Evolutionary conservation across 1,140 invertebrate species (phyloP).

Genomic region (Drosophila subpulchrella): DNA sequence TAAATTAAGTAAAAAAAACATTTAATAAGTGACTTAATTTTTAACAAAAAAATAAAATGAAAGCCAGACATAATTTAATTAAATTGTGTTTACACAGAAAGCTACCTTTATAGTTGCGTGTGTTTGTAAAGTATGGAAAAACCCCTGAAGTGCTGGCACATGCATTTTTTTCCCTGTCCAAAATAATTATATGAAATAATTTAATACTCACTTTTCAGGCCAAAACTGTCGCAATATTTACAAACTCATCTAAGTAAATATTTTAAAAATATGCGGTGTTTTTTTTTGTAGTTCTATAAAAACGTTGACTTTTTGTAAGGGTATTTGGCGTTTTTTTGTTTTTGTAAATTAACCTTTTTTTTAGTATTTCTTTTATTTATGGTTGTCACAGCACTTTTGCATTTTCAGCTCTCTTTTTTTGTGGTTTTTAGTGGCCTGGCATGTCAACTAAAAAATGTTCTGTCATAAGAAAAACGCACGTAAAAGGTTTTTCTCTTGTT

Average conservation of each 20-base stretch:
- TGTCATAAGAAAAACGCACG: conserved; percentile 66
- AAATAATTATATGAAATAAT: background rate
- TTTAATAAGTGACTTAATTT: background rate
- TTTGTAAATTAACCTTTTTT: conserved; percentile 17
- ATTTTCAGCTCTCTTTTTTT: conserved; percentile 41
- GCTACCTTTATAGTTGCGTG: background rate
- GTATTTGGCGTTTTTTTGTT: conserved; percentile 27
- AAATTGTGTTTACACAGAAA: background rate
- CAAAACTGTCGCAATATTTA: conserved; percentile 36
- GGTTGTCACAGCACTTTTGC: conserved; percentile 60
- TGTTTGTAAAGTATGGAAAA: background rate
- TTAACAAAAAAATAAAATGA: background rate
- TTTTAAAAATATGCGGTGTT: conserved; percentile 7
- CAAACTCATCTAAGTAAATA: conserved; percentile 30
- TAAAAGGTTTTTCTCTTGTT: conserved; percentile 54
- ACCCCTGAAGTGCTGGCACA: background rate
- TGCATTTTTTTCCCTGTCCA: background rate
- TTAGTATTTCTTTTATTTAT: conserved; percentile 21
- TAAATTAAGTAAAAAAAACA: too few species aligned
- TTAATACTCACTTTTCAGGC: conserved; percentile 34
- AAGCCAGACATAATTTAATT: conserved; percentile 1
- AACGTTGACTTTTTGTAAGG: conserved; percentile 23
- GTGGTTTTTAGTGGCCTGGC: conserved; percentile 20
- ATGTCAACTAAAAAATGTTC: conserved; percentile 46
- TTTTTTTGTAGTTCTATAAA: conserved; percentile 12